Base-by-base conservation (phyloP, 2,888 invertebrate species). In the Agelastica alni region DNA sequence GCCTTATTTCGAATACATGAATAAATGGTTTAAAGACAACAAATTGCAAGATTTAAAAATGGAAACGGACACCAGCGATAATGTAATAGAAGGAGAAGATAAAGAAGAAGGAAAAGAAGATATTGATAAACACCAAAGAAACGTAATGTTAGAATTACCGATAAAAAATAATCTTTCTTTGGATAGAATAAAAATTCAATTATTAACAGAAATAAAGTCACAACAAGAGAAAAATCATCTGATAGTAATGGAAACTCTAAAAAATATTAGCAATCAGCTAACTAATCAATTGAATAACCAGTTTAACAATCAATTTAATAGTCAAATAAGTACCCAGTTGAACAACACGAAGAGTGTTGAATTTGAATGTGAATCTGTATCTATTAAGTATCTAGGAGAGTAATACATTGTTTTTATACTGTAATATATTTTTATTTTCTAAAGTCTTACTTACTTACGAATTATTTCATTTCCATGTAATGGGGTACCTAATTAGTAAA, bases 1-100 rank as follows among this genome's bases (percentile, higher is more conserved):
- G 68, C 62, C 64, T 6, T 66, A 68, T 53, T 68, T 63, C 52
- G 54, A 61, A 30, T 56, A 58, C 22, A 65, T 68, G 64, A 63
- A 67, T 52, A 64, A 61, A 52, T 67, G 64, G 61, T 63, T 52
- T 41, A 59, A 58, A 43, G 61, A 60, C 4, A 60, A 61, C 28
- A 52, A 48, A 9, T 17, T 52, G 3, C 49, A 43, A 43, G 60
- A 57, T 31, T 42, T 53, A 28, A 60, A 58, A 60, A 53, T 51
- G 17, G 60, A 60, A 22, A 32, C 48, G 1, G 43, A 45, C 5
- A 45, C 36, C 3, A 45, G 10, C 6, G 56, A 53, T 37, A 56
- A 41, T 22, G 17, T 55, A 10, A 49, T 56, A 9, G 58, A 61
- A 42, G 30, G 47, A 16, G 58, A 61, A 46, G 58, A 61, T 13